These are phyloP conservation scores for Oreochromis aureus DNA, from an alignment of 2,113 vertebrate genomes.

Conservation along the genomic window DNA sequence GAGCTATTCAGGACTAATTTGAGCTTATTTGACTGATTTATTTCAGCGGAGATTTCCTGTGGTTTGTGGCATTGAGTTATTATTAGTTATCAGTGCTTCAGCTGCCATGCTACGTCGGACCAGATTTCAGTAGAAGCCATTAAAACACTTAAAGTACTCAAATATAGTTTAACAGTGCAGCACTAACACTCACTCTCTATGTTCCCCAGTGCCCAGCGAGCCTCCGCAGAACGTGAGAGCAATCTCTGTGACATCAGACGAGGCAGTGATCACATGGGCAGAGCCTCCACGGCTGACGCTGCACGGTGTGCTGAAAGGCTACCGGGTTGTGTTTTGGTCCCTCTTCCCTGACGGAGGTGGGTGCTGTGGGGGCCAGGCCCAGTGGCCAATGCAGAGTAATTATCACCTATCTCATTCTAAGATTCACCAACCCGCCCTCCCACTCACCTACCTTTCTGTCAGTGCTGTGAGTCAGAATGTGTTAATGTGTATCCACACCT, in stretches of 20 bases:
- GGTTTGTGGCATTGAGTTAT: conserved; percentile 12
- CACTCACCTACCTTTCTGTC: conserved; percentile 9
- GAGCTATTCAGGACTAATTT: conserved; percentile 40
- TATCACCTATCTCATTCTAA: conserved; percentile 72
- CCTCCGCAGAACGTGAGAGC: conserved; percentile 93
- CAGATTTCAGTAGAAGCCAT: background rate
- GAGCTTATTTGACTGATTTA: conserved; percentile 42
- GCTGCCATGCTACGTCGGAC: background rate
- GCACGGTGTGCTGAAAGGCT: conserved; percentile 96
- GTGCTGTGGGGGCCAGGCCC: conserved; percentile 71
- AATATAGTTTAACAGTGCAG: background rate
- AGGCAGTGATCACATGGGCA: conserved; percentile 94
- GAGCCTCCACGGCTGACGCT: conserved; percentile 94
- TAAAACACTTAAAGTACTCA: background rate
- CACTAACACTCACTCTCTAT: background rate
- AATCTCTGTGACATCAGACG: conserved; percentile 93
- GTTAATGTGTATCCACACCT: background rate
- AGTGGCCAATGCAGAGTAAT: conserved; percentile 73
- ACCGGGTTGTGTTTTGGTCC: conserved; percentile 97
- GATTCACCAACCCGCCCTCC: background rate
- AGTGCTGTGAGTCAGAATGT: background rate
- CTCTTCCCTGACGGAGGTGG: conserved; percentile 94
- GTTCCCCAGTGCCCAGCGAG: conserved; percentile 88
- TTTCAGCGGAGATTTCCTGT: conserved; percentile 28
- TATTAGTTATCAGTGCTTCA: conserved; percentile 7